Evolutionary conservation across 2,888 invertebrate species (phyloP).

Genomic region (Melanostoma mellinum): DNA sequence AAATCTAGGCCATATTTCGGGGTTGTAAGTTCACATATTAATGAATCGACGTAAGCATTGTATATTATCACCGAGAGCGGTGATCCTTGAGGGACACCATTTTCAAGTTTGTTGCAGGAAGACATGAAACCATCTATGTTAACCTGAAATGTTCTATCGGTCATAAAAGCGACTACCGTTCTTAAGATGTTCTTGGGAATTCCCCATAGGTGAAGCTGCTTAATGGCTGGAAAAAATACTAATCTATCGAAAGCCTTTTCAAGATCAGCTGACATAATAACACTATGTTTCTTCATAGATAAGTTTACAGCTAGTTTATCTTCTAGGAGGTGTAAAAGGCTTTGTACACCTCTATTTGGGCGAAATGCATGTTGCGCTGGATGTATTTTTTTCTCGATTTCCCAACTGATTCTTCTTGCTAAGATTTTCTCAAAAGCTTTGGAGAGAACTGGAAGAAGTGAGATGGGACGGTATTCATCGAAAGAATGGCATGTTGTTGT

Average conservation of each 20-base stretch:
- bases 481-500: not conserved
- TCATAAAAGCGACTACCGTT: no score
- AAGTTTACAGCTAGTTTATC: not conserved
- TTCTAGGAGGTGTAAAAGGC: constrained; percentile 1
- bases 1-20: constrained; percentile 8
- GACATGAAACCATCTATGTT: no score
- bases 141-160: no score
- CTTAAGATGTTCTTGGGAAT: no score
- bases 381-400: no score
- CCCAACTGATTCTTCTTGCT: constrained; percentile 1
- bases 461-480: constrained; percentile 7
- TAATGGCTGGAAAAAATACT: no score
- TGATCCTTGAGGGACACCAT: constrained; percentile 2
- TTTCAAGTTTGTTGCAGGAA: not conserved
- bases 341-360: constrained; percentile 2
- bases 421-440: constrained; percentile 6
- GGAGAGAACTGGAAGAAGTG: constrained; percentile 7
- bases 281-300: constrained; percentile 1
- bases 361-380: no score
- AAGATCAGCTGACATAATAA: not conserved
- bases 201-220: no score
- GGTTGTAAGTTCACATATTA: not conserved
- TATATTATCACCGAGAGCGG: constrained; percentile 6
- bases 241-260: not conserved
- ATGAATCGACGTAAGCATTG: constrained; percentile 12